Evolutionary conservation across 2,113 vertebrate species (phyloP), one percentile per base, ranked within the genome.

Genomic region (Xyrauchen texanus): DNA sequence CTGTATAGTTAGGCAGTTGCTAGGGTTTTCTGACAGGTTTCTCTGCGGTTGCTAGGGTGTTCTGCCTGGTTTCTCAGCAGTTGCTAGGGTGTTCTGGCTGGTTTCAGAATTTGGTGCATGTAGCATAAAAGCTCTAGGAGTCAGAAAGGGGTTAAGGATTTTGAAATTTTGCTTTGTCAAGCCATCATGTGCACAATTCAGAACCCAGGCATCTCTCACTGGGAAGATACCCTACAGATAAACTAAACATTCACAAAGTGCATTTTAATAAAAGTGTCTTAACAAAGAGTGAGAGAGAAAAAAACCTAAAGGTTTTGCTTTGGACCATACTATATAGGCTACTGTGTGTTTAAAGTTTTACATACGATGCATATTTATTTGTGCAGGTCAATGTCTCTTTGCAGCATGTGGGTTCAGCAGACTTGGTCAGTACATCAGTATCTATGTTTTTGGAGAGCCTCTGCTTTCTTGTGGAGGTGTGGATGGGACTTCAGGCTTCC

Each of bases 401-500:
- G 76, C 76, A 84, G 65, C 65, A 68, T 78, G 61, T 70, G 12
- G 78, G 67, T 58, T 68, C 34, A 47, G 12, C 45, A 64, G 47
- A 61, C 21, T 34, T 34, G 49, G 11, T 21, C 53, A 53, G 21
- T 34, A 34, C 21, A 34, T 34, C 21, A 34, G 55, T 8, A 73
- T 57, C 62, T 77, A 78, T 42, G 68, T 44, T 61, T 80, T 73
- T 11, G 80, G 72, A 15, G 64, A 70, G 46, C 61, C 55, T 57
- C 58, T 70, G 61, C 12, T 67, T 68, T 82, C 81, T 47, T 75
- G 53, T 53, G 83, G 68, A 10, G 84, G 46, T 16, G 12, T 34
- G 45, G 87, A 69, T 0, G 85, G 58, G 53, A 93, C 91, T 2
- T 90, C 86, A 21, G 90, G 87, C 68, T 34, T 34, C 21, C 21